phyloP scores from a whole-genome alignment of 2,113 vertebrate genomes.

The Amphilophus citrinellus region DNA sequence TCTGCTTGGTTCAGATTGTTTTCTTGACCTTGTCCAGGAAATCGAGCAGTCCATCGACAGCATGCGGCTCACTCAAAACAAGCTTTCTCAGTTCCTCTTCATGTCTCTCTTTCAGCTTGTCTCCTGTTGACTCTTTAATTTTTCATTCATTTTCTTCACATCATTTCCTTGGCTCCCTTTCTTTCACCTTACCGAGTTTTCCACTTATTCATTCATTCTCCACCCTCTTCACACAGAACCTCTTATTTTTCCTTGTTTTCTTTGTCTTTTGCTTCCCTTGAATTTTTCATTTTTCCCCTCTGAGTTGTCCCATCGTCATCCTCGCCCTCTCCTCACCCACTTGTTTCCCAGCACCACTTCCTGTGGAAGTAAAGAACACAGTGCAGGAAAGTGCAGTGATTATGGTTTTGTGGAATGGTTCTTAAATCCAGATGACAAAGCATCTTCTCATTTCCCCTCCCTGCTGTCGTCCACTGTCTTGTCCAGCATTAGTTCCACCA shows the following conservation, averaged over 20 bases:
- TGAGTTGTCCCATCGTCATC: not conserved
- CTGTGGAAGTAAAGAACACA: not conserved
- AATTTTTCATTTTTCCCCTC: not conserved
- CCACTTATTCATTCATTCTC: not conserved
- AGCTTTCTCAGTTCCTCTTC: not conserved
- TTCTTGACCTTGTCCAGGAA: constrained; percentile 1
- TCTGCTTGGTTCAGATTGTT: constrained; percentile 16
- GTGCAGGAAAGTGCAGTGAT: not conserved
- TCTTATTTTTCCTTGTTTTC: not conserved
- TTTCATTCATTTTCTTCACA: not conserved
- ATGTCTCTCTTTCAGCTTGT: not conserved
- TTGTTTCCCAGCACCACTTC: not conserved
- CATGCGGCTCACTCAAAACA: not conserved
- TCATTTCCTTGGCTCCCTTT: not conserved
- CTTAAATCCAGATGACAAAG: not conserved
- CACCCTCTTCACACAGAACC: not conserved
- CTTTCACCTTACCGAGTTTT: not conserved
- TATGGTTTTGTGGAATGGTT: not conserved
- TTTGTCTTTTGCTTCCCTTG: not conserved
- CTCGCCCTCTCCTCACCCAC: not conserved
- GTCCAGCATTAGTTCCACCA: not conserved
- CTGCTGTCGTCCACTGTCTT: not conserved
- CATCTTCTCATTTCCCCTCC: no score
- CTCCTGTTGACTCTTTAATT: not conserved
- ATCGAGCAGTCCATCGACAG: not conserved